Evolutionary conservation across 2,113 vertebrate species (phyloP), one percentile per base, ranked within the genome.

Genomic region (Ageneiosus marmoratus): DNA sequence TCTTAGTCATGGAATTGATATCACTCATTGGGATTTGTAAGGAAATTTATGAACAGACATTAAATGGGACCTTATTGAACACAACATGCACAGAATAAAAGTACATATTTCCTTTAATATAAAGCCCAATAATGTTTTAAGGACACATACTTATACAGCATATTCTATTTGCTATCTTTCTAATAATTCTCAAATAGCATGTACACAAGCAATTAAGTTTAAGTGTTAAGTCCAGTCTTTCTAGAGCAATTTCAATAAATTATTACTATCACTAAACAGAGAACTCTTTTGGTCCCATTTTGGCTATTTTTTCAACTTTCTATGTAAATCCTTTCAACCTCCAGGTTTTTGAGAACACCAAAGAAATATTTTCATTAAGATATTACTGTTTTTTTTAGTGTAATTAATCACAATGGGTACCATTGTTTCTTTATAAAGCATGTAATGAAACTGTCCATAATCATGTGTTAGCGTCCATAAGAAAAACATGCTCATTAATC

Each of bases 401-500:
- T 44, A 73, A 78, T 41, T 84, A 46, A 83, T 79, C 67, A 81
- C 85, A 83, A 81, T 63, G 55, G 78, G 20, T 27, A 60, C 34
- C 44, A 46, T 83, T 83, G 41, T 80, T 70, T 83, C 70, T 60
- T 46, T 78, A 58, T 67, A 70, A 79, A 86, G 77, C 58, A 74
- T 63, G 85, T 48, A 77, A 81, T 62, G 72, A 50, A 73, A 74
- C 70, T 29, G 70, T 29, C 62, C 83, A 85, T 87, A 77, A 87
- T 85, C 75, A 70, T 72, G 70, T 85, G 88, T 90, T 90, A 89
- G 87, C 79, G 48, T 78, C 55, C 41, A 70, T 83, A 87, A 91
- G 91, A 92, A 87, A 89, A 91, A 90, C 90, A 91, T 70, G 77
- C 87, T 87, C 87, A 83, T 91, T 90, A 91, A 92, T 92, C 56